Evolutionary conservation across 2,113 vertebrate species (phyloP).

Genomic region (Eidolon helvum): DNA sequence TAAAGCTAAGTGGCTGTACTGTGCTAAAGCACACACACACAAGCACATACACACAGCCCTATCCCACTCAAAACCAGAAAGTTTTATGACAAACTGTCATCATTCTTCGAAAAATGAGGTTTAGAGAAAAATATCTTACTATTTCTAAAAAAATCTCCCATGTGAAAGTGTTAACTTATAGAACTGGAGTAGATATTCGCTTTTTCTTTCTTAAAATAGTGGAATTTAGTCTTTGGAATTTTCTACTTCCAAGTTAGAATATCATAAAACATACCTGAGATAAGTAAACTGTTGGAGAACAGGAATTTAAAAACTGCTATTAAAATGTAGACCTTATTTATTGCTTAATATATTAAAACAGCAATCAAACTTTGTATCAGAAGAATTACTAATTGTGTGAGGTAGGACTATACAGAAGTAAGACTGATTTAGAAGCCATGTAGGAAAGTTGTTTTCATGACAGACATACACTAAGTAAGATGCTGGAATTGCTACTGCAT

Average conservation of each 20-base stretch:
- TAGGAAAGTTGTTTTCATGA: not conserved
- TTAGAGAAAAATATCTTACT: not conserved
- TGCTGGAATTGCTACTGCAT: not conserved
- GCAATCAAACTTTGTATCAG: not conserved
- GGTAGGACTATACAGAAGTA: not conserved
- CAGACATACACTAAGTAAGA: not conserved
- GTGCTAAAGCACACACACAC: not conserved
- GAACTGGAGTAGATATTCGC: not conserved
- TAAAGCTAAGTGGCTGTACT: not conserved
- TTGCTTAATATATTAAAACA: conserved; percentile 18
- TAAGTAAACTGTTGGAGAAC: not conserved
- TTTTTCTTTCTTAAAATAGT: conserved; percentile 32
- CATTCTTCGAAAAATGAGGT: conserved; percentile 6
- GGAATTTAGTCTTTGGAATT: not conserved
- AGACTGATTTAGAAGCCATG: not conserved
- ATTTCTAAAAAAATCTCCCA: not conserved
- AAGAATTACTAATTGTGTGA: not conserved
- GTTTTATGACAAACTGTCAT: not conserved
- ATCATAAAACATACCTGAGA: not conserved
- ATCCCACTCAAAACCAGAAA: not conserved
- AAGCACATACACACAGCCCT: no score
- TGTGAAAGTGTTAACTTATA: not conserved
- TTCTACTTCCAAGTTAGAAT: not conserved
- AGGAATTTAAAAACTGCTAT: conserved; percentile 13
- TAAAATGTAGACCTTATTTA: conserved; percentile 24